Base-by-base conservation (phyloP, 2,113 vertebrate genomes). In the Salvelinus alpinus region DNA sequence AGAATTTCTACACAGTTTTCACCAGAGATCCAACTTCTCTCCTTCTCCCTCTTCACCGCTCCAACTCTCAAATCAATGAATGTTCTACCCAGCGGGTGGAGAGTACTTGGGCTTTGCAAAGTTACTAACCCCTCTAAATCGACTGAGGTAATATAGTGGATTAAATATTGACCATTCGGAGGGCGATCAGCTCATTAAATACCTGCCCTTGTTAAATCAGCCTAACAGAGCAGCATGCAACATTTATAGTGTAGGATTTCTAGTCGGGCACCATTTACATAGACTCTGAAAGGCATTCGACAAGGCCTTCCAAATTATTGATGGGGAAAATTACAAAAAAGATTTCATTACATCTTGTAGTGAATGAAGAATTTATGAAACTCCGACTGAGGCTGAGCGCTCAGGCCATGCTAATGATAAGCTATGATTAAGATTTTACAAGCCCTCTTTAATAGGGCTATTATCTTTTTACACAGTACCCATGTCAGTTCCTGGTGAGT, bases 141-240 rank as follows among this genome's bases (percentile, higher is more conserved):
- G 69, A 83, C 81, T 76, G 73, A 80, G 72, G 76, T 84, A 84
- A 44, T 72, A 80, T 82, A 60, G 69, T 6, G 78, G 75, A 89
- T 89, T 75, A 87, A 91, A 90, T 89, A 90, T 90, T 92, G 91
- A 92, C 89, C 87, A 74, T 87, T 64, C 80, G 80, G 81, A 87
- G 77, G 84, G 81, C 82, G 79, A 79, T 81, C 84, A 84, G 82
- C 86, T 91, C 80, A 89, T 90, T 91, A 91, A 82, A 77, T 70
- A 80, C 78, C 78, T 78, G 66, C 77, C 85, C 79, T 76, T 66
- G 81, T 82, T 91, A 91, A 44, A 93, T 90, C 90, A 91, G 85
- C 75, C 73, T 75, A 85, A 82, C 80, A 74, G 82, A 85, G 80
- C 88, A 92, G 82, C 82, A 90, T 91, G 91, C 78, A 79, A 82